Conservation (phyloP, 1,140 invertebrate species). For the Plodia interpunctella region DNA sequence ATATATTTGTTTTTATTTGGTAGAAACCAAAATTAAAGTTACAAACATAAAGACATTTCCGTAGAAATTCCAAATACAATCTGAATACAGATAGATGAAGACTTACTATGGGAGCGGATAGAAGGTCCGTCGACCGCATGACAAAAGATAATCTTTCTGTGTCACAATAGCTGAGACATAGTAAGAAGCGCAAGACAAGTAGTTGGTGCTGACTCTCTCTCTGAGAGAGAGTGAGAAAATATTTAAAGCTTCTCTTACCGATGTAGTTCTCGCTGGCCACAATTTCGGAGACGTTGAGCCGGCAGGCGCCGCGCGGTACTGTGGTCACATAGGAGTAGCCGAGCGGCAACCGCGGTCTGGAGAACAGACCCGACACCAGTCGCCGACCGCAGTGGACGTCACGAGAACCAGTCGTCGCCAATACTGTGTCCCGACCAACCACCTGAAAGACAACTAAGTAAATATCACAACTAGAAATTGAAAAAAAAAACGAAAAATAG, state of each 20-base stretch:
- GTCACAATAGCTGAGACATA: no score
- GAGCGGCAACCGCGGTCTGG: conserved; percentile 83
- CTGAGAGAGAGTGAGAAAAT: no score
- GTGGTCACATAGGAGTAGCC: conserved; percentile 92
- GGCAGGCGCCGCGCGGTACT: conserved; percentile 92
- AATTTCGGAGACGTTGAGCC: conserved; percentile 92
- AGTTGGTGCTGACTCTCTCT: no score
- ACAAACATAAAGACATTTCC: no score
- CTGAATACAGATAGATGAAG: no score
- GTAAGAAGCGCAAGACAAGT: no score
- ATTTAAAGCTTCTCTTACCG: conserved; percentile 78
- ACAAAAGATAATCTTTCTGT: no score
- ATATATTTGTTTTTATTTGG: no score
- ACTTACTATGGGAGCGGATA: no score
- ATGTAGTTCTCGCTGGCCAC: conserved; percentile 90
- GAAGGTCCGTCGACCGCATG: no score
- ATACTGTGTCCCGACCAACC: conserved; percentile 85
- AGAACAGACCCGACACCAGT: conserved; percentile 92
- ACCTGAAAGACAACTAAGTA: conserved; percentile 67
- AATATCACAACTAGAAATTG: conserved; percentile 12
- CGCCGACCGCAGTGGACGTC: conserved; percentile 82
- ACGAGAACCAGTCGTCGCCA: conserved; percentile 79
- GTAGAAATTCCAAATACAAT: no score
- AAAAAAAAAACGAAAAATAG: no score
- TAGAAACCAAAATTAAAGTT: background rate